Evolutionary conservation across 1,140 invertebrate genomes (phyloP), one percentile per base, ranked within the genome.

Genomic region (Thaumetopoea pityocampa): DNA sequence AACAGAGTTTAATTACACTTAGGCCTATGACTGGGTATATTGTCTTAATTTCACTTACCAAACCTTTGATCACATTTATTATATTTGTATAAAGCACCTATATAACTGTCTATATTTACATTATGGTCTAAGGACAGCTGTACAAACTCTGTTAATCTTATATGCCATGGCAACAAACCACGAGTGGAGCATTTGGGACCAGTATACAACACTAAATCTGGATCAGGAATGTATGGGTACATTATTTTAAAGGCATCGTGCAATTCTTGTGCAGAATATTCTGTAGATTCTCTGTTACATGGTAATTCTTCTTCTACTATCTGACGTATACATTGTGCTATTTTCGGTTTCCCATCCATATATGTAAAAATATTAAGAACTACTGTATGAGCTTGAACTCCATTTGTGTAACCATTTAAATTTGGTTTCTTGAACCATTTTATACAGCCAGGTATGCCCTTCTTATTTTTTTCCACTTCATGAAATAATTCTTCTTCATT

Each of bases 91-190:
- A 92, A 79, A 58, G 89, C 54, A 59, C 85, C 55, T 50, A 87
- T 36, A 79, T 89, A 92, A 45, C 84, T 77, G 28, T 86, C 67
- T 34, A 86, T 69, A 48, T 77, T 85, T 49, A 92, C 45, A 61
- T 65, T 85, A 62, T 87, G 72, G 52, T 88, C 84, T 42, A 81
- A 64, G 47, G 86, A 82, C 51, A 90, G 53, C 73, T 85, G 88
- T 73, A 90, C 68, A 77, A 93, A 92, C 83, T 92, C 91, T 18
- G 91, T 90, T 26, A 90, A 60, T 81, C 88, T 86, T 54, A 91
- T 89, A 56, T 92, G 91, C 92, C 91, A 93, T 20, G 91, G 91
- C 9, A 91, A 73, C 66, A 91, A 82, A 40, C 90, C 90, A 64
- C 86, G 86, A 20, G 89, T 89, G 42, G 76, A 87, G 53, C 88